Conservation (phyloP, 2,797 vertebrate species). For the Hydrophis major region DNA sequence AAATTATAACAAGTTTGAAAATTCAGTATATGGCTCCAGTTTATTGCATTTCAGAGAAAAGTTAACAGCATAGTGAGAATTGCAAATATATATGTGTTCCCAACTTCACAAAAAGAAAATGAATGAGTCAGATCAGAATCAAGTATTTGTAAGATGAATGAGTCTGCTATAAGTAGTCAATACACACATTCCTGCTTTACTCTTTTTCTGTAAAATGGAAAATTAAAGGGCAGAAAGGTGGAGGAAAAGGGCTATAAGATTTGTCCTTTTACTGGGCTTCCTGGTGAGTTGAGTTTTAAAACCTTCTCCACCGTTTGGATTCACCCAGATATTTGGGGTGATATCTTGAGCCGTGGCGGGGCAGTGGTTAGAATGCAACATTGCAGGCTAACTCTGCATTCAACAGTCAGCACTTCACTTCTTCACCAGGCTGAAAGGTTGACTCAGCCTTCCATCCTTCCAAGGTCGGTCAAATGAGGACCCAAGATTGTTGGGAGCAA, state of each 20-base stretch:
- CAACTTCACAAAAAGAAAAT: not conserved
- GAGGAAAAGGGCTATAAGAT: not conserved
- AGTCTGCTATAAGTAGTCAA: not conserved
- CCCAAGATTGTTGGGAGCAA: not conserved
- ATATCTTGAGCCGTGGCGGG: not conserved
- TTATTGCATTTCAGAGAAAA: not conserved
- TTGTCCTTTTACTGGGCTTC: not conserved
- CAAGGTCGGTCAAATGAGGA: not conserved
- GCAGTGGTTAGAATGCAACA: not conserved
- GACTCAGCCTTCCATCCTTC: not conserved
- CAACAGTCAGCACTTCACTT: not conserved
- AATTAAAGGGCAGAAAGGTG: not conserved
- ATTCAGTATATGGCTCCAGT: not conserved
- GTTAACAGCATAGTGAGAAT: not conserved
- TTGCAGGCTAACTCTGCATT: not conserved
- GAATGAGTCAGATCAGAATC: not conserved
- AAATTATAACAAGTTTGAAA: not conserved
- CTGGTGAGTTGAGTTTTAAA: not conserved
- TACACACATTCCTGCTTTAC: not conserved
- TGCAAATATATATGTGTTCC: not conserved
- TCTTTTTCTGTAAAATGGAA: not conserved
- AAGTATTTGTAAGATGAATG: not conserved
- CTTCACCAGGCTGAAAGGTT: not conserved
- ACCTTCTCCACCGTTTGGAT: not conserved
- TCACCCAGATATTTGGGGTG: not conserved